phyloP scores from a whole-genome alignment of 1,140 invertebrate species.

The Magallana ariakensis region DNA sequence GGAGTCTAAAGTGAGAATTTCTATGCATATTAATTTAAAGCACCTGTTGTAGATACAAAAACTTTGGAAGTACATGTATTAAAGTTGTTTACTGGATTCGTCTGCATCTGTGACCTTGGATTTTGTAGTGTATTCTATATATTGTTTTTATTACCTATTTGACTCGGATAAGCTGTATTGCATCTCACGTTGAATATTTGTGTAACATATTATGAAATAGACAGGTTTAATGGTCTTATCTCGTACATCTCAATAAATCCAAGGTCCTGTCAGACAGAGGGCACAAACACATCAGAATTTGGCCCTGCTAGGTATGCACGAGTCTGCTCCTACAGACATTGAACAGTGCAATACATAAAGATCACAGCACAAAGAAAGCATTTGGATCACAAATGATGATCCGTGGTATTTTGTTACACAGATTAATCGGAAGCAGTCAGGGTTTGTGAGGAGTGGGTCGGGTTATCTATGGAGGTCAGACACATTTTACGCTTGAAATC shows the following conservation, averaged over 20 bases:
- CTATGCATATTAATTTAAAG: too few relatives aligned
- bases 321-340: not conserved
- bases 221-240: not conserved
- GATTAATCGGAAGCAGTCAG: not conserved
- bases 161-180: not conserved
- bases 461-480: not conserved
- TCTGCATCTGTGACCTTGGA: too few relatives aligned
- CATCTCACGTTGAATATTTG: not conserved
- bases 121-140: not conserved
- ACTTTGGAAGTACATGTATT: too few relatives aligned
- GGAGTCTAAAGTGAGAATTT: too few relatives aligned
- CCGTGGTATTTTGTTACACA: slow-evolving; percentile 1
- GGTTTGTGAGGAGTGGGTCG: slow-evolving; percentile 4
- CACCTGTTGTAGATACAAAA: too few relatives aligned
- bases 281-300: not conserved
- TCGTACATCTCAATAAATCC: slow-evolving; percentile 13
- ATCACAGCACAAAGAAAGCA: slow-evolving; percentile 21
- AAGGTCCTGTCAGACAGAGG: slow-evolving; percentile 14
- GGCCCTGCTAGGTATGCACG: not conserved
- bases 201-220: too few relatives aligned
- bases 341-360: slow-evolving; percentile 30
- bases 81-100: too few relatives aligned
- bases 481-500: slow-evolving; percentile 36
- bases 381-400: not conserved
- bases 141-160: not conserved